These are phyloP conservation scores for Oxyruncus cristatus DNA, from an alignment of 2,113 vertebrate species.

Conservation along the genomic window DNA sequence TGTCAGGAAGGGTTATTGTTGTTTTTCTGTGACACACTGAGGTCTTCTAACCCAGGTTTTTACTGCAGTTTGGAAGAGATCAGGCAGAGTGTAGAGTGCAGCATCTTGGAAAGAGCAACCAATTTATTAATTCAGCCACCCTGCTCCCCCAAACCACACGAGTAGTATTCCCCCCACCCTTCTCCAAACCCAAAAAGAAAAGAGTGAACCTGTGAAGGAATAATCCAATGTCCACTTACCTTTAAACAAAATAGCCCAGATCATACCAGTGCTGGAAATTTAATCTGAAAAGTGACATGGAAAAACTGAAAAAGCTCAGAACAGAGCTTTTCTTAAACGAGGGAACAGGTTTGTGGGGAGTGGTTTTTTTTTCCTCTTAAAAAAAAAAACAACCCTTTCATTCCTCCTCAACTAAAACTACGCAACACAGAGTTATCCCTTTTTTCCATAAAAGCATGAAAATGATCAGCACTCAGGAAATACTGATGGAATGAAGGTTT, in stretches of 20 bases:
- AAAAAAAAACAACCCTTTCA: not conserved
- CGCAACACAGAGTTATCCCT: not conserved
- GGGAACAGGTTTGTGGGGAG: not conserved
- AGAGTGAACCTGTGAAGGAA: not conserved
- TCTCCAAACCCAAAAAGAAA: not conserved
- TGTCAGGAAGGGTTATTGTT: not conserved
- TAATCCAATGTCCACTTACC: not conserved
- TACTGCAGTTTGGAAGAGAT: not conserved
- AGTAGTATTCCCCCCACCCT: not conserved
- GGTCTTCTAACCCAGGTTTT: not conserved
- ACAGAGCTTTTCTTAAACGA: not conserved
- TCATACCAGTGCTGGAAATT: not conserved
- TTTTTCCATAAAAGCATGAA: slow-evolving; percentile 26
- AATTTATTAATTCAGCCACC: not conserved
- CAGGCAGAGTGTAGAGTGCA: not conserved
- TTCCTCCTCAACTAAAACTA: not conserved
- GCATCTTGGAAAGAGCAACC: not conserved
- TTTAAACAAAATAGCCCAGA: not conserved
- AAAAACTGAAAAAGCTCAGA: not conserved
- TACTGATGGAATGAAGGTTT: slow-evolving; percentile 14
- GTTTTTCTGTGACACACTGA: not conserved
- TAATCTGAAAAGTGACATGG: not conserved
- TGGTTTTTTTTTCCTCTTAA: not conserved
- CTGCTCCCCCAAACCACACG: too few species aligned
- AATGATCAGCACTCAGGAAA: slow-evolving; percentile 31